phyloP scores from a whole-genome alignment of 2,113 vertebrate species.

The Periophthalmus modestus region DNA sequence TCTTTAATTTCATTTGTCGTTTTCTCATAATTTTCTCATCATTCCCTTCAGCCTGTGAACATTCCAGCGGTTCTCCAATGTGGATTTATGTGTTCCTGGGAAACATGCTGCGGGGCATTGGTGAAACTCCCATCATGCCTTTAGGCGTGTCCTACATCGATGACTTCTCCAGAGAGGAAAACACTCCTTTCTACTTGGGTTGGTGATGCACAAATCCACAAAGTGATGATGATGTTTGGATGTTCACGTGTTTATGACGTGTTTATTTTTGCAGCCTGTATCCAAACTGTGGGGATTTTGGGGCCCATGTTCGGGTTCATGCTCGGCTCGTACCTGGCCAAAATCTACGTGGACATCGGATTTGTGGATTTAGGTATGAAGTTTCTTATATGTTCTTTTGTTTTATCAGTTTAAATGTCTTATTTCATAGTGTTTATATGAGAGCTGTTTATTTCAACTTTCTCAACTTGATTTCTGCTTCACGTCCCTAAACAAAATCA shows the following conservation, averaged over 20 bases:
- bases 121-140: constrained; percentile 93
- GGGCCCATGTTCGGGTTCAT: constrained; percentile 95
- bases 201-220: constrained; percentile 27
- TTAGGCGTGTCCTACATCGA: constrained; percentile 92
- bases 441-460: too few species aligned
- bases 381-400: neutral
- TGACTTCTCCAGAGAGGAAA: constrained; percentile 88
- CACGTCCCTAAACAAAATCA: too few species aligned
- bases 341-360: constrained; percentile 91
- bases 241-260: neutral
- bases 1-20: neutral
- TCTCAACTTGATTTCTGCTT: too few species aligned
- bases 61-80: constrained; percentile 81
- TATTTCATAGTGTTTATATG: neutral
- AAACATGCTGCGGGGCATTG: constrained; percentile 91
- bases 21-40: too few species aligned
- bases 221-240: neutral
- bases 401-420: neutral
- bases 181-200: constrained; percentile 92
- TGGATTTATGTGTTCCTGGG: constrained; percentile 93
- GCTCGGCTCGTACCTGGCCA: constrained; percentile 89
- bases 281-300: constrained; percentile 88
- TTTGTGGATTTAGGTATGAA: constrained; percentile 87
- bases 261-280: constrained; percentile 78
- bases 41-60: constrained; percentile 81